Percentiles rank a stretch among this genome's conserved stretches.
Conservation (phyloP, 2,888 invertebrate species). For the Ypsolopha scabrella region DNA sequence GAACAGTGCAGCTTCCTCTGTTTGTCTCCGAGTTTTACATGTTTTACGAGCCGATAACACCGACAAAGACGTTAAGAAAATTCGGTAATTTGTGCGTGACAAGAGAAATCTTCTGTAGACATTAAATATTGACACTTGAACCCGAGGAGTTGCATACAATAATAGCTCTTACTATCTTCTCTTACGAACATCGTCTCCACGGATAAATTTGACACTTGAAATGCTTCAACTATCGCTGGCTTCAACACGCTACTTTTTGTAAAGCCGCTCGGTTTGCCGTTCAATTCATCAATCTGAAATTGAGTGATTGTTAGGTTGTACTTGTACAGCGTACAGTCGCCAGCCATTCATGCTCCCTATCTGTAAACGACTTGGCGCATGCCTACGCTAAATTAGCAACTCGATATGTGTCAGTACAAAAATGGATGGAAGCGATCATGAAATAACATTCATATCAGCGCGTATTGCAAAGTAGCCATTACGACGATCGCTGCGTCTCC, state of each 20-base stretch:
- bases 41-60: constrained; percentile 10
- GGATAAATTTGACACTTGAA: too few species aligned
- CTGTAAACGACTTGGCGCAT: neutral
- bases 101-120: constrained; percentile 11
- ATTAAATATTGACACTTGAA: constrained; percentile 5
- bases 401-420: too few species aligned
- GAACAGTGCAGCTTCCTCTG: too few species aligned
- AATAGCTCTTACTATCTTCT: too few species aligned
- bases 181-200: too few species aligned
- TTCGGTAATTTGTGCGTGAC: neutral
- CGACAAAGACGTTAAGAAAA: constrained; percentile 6
- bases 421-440: too few species aligned
- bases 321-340: neutral
- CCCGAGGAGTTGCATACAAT: too few species aligned
- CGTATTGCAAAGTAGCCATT: neutral
- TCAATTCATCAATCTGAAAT: neutral
- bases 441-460: too few species aligned
- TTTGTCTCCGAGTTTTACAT: neutral
- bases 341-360: neutral
- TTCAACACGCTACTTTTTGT: constrained; percentile 4
- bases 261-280: neutral
- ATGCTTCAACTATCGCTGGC: too few species aligned
- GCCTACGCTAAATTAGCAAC: too few species aligned
- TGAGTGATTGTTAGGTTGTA: neutral
- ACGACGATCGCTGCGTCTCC: neutral